phyloP scores from a whole-genome alignment of 2,888 invertebrate species.

The Conomelus anceps region DNA sequence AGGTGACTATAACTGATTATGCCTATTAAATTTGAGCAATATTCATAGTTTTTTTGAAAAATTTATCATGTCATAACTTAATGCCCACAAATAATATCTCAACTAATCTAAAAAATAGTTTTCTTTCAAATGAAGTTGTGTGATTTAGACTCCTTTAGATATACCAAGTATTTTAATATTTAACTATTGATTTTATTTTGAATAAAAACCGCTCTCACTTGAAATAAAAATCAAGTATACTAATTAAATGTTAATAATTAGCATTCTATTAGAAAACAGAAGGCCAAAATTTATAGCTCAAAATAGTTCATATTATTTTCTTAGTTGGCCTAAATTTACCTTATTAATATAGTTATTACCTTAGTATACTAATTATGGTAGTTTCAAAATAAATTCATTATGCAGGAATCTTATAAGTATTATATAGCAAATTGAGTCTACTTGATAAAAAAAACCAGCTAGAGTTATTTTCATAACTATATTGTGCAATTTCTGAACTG shows the following conservation, averaged over 20 bases:
- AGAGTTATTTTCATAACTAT: too few relatives aligned
- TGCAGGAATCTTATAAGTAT: too few relatives aligned
- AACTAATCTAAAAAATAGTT: neutral
- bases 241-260: neutral
- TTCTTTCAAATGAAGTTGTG: neutral
- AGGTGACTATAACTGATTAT: neutral
- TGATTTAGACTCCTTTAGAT: too few relatives aligned
- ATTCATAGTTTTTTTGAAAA: neutral
- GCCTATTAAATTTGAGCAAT: neutral
- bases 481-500: too few relatives aligned
- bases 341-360: neutral
- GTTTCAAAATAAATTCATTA: neutral
- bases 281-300: neutral
- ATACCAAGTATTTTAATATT: too few relatives aligned
- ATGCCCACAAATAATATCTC: neutral
- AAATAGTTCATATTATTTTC: neutral
- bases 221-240: neutral
- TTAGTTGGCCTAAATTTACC: neutral
- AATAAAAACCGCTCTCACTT: neutral
- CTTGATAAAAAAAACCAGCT: too few relatives aligned
- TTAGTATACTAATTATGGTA: neutral
- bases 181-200: neutral
- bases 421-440: too few relatives aligned
- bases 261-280: neutral
- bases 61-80: neutral